These are phyloP conservation scores for Morone saxatilis DNA, from an alignment of 2,113 vertebrate species.

Conservation along the genomic window DNA sequence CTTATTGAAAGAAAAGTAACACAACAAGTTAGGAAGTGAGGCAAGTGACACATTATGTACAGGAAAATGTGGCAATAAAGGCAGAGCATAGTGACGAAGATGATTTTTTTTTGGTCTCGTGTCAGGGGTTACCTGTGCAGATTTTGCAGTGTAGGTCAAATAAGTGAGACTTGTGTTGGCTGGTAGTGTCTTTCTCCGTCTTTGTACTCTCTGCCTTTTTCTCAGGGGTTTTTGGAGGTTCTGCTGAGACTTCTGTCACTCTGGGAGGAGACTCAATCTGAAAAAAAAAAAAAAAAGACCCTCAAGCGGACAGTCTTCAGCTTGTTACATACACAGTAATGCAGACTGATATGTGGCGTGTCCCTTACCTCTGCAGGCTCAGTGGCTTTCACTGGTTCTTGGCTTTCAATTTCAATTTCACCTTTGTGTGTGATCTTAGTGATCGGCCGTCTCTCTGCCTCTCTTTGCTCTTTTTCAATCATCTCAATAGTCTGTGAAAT, in stretches of 20 bases:
- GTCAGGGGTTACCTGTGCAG: slow-evolving; percentile 90
- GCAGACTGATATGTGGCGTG: not conserved
- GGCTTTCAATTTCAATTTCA: slow-evolving; percentile 98
- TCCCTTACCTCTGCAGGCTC: slow-evolving; percentile 85
- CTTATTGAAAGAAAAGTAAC: slow-evolving; percentile 71
- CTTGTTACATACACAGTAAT: not conserved
- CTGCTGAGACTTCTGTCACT: slow-evolving; percentile 85
- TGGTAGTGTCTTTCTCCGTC: slow-evolving; percentile 90
- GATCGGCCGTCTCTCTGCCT: slow-evolving; percentile 95
- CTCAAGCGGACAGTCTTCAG: not conserved
- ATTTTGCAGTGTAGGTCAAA: slow-evolving; percentile 99
- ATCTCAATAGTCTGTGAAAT: slow-evolving; percentile 95
- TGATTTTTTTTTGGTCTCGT: not conserved
- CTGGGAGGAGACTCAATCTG: slow-evolving; percentile 85
- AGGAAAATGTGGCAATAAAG: not conserved
- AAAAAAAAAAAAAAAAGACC: not conserved
- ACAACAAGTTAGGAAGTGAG: not conserved
- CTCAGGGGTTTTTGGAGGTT: slow-evolving; percentile 82
- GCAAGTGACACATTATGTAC: not conserved
- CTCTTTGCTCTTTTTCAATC: slow-evolving; percentile 98
- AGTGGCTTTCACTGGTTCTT: slow-evolving; percentile 92
- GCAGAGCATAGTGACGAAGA: not conserved
- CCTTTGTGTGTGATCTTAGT: slow-evolving; percentile 99
- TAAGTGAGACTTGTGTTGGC: slow-evolving; percentile 95
- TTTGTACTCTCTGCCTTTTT: slow-evolving; percentile 79